Evolutionary conservation across 2,888 invertebrate species (phyloP).

Genomic region (Apodemia hepburni): DNA sequence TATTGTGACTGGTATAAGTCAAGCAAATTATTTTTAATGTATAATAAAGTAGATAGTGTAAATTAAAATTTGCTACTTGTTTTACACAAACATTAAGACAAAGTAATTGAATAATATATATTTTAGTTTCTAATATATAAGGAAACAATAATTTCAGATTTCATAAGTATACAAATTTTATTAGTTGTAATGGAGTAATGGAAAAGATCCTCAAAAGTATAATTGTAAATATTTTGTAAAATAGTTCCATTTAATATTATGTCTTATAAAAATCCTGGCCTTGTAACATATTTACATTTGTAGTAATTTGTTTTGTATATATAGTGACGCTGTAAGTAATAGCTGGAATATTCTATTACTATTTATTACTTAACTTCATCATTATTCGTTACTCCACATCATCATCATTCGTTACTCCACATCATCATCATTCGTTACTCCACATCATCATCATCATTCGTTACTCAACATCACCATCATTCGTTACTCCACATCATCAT

Average conservation of each 20-base stretch:
- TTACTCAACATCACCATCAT: too few species aligned
- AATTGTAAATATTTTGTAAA: not conserved
- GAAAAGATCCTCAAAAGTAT: not conserved
- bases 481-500: too few species aligned
- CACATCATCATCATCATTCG: too few species aligned
- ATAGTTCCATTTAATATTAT: not conserved
- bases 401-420: too few species aligned
- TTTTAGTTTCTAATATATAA: not conserved
- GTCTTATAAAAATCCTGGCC: not conserved
- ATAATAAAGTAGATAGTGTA: not conserved
- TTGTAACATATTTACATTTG: too few species aligned
- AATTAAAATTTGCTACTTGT: not conserved
- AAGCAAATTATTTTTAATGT: not conserved
- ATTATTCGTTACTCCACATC: too few species aligned
- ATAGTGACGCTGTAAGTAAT: too few species aligned
- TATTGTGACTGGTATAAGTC: not conserved
- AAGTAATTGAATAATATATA: not conserved
- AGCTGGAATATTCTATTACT: too few species aligned
- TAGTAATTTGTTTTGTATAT: too few species aligned
- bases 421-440: too few species aligned
- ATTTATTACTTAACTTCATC: too few species aligned
- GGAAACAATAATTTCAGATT: not conserved
- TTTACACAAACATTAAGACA: not conserved
- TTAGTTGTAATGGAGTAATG: not conserved
- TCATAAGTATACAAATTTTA: not conserved